A percentile compares a stretch with the other conserved stretches of the same genome.
These are phyloP conservation scores for Ctenosaura bakeri DNA, from an alignment of 2,797 vertebrate species.

Conservation along the genomic window DNA sequence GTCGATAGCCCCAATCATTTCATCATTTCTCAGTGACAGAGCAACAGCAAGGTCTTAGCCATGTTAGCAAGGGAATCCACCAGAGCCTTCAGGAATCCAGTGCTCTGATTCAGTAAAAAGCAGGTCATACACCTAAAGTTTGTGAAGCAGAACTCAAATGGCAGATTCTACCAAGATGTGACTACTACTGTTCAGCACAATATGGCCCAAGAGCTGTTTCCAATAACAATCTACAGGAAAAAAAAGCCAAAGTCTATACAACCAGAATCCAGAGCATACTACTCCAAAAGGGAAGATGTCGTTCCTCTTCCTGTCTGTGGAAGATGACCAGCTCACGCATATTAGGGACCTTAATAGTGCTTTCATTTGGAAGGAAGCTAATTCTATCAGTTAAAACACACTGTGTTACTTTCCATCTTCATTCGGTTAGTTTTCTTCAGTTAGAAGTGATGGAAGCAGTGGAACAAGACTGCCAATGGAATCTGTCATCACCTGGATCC, in stretches of 20 bases:
- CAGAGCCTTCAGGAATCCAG: background rate
- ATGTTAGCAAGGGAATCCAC: background rate
- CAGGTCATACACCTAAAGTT: background rate
- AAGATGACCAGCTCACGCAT: too few species aligned
- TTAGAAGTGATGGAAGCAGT: background rate
- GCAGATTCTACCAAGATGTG: background rate
- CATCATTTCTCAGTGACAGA: too few species aligned
- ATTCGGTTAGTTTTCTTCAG: background rate
- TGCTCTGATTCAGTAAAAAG: background rate
- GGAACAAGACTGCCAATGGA: background rate
- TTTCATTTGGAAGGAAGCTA: background rate
- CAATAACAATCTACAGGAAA: background rate
- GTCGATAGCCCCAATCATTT: too few species aligned
- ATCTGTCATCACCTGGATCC: background rate
- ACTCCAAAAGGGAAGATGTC: background rate
- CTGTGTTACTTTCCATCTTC: background rate
- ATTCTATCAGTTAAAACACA: background rate
- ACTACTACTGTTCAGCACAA: background rate
- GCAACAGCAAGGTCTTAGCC: background rate
- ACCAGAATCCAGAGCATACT: background rate
- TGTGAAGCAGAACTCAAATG: background rate
- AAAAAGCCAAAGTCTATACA: background rate
- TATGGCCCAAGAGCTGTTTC: background rate
- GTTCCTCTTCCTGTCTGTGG: too few species aligned
- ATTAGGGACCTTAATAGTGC: too few species aligned